Conservation (phyloP, 2,113 vertebrate species). For the Danionella cerebrum region DNA sequence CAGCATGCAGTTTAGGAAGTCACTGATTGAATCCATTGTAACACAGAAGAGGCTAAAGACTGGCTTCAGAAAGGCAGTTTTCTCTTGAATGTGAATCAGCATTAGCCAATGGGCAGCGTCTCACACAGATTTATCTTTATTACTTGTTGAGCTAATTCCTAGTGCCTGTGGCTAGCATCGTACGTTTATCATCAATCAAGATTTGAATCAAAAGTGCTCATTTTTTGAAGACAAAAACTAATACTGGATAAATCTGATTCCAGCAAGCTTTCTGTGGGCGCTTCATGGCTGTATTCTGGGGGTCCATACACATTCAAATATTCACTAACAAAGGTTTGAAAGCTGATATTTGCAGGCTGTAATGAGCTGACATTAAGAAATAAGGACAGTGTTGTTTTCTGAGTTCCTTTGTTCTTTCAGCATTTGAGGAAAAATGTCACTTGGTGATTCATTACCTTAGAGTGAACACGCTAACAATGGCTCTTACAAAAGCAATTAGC, state of each 20-base stretch:
- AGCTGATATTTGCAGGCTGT: background rate
- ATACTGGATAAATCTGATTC: too few species aligned
- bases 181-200: too few species aligned
- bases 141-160: too few species aligned
- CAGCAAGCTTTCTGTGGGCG: too few species aligned
- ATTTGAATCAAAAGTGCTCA: too few species aligned
- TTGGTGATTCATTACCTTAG: background rate
- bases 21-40: background rate
- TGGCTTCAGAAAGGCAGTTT: background rate
- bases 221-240: too few species aligned
- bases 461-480: background rate
- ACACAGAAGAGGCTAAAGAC: background rate
- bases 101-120: too few species aligned
- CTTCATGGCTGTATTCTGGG: background rate
- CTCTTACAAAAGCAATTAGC: constrained; percentile 23
- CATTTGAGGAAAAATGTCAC: background rate
- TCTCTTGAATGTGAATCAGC: background rate
- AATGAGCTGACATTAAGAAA: background rate
- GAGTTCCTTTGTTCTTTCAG: background rate
- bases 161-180: too few species aligned
- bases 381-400: background rate
- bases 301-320: background rate
- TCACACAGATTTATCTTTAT: too few species aligned
- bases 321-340: background rate
- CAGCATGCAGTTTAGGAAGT: background rate